Percentiles rank a stretch among this genome's conserved stretches.
phyloP scores from a whole-genome alignment of 2,888 invertebrate genomes.

The Tetanocera ferruginea region DNA sequence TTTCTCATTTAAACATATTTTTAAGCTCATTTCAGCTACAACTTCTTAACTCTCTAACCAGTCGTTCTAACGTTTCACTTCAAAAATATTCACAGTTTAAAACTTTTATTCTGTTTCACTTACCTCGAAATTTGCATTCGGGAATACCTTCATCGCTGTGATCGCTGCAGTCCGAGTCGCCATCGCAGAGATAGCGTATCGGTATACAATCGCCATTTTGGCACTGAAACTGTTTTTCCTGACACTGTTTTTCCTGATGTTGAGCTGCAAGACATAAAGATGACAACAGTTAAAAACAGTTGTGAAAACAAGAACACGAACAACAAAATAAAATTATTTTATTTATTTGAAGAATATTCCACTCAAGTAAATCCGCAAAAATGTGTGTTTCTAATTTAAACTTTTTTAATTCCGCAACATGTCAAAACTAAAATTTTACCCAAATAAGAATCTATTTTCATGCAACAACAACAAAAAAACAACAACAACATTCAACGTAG shows the following conservation, averaged over 20 bases:
- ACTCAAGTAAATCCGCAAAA: not conserved
- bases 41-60: no score
- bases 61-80: no score
- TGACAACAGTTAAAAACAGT: not conserved
- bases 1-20: no score
- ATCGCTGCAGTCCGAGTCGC: constrained; percentile 83
- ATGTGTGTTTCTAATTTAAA: constrained; percentile 24
- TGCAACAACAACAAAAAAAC: not conserved
- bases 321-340: not conserved
- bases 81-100: no score
- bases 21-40: no score
- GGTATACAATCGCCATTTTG: constrained; percentile 82
- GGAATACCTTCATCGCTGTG: constrained; percentile 83
- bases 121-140: constrained; percentile 78
- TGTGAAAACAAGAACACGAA: not conserved
- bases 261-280: constrained; percentile 56
- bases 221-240: constrained; percentile 81
- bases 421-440: constrained; percentile 12
- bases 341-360: not conserved
- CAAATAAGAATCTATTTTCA: constrained; percentile 14
- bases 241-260: constrained; percentile 57
- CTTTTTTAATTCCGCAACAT: constrained; percentile 17
- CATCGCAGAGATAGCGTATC: constrained; percentile 83
- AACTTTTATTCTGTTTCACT: constrained; percentile 43
- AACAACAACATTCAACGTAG: not conserved